phyloP scores from a whole-genome alignment of 2,797 vertebrate species.

The Poecilia gillii region DNA sequence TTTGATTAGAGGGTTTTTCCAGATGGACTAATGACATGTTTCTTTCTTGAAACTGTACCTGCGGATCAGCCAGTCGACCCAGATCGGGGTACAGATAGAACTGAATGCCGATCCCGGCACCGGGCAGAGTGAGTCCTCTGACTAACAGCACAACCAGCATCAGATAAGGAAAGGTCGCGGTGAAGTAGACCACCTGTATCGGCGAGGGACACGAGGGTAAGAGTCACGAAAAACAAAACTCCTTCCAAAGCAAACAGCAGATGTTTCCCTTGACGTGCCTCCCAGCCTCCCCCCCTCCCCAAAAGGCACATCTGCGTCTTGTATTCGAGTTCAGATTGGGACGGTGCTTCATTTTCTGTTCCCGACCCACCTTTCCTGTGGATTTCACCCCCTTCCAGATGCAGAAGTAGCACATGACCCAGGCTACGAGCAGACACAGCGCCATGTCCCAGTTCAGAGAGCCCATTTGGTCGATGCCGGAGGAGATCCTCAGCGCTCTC shows the following conservation, averaged over 20 bases:
- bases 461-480: constrained; percentile 92
- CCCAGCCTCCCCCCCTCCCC: no score
- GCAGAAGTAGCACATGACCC: constrained; percentile 97
- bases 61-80: constrained; percentile 91
- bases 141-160: constrained; percentile 94
- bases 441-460: constrained; percentile 93
- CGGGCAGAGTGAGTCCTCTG: constrained; percentile 92
- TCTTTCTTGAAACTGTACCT: constrained; percentile 78
- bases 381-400: constrained; percentile 99
- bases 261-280: constrained; percentile 4
- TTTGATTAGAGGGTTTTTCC: neutral
- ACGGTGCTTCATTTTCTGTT: neutral
- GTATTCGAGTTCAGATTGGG: neutral
- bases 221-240: constrained; percentile 4
- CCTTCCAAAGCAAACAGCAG: constrained; percentile 31
- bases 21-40: neutral
- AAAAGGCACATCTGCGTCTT: neutral
- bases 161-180: constrained; percentile 94
- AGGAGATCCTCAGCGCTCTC: constrained; percentile 90
- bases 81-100: constrained; percentile 98
- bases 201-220: constrained; percentile 13
- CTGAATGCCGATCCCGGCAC: constrained; percentile 90
- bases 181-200: constrained; percentile 95
- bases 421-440: constrained; percentile 90
- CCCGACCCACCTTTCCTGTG: constrained; percentile 89